phyloP scores from a whole-genome alignment of 2,113 vertebrate species.

The Apteryx mantelli region DNA sequence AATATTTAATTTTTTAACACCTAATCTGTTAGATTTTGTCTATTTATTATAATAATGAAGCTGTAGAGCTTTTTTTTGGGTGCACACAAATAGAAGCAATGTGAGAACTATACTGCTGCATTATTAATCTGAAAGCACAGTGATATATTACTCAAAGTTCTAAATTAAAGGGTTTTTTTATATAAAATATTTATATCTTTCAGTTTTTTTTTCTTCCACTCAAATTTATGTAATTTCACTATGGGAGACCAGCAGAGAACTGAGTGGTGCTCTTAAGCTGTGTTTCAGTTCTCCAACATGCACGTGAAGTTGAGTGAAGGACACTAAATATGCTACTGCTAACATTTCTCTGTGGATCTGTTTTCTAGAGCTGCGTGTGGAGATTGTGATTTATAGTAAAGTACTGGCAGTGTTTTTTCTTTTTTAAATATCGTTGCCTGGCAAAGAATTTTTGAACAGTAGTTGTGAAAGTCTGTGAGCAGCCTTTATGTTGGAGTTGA shows the following conservation, averaged over 20 bases:
- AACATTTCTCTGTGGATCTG: not conserved
- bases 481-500: not conserved
- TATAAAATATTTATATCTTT: not conserved
- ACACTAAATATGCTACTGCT: not conserved
- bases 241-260: not conserved
- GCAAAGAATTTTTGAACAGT: not conserved
- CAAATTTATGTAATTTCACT: not conserved
- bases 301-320: not conserved
- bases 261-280: not conserved
- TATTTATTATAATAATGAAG: not conserved
- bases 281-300: not conserved
- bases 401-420: not conserved
- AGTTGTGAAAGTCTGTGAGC: not conserved
- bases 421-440: not conserved
- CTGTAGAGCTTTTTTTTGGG: not conserved
- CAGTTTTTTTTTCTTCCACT: not conserved
- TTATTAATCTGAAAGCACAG: slow-evolving; percentile 16
- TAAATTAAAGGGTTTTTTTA: not conserved
- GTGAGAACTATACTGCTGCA: not conserved
- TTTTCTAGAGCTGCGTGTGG: not conserved
- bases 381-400: not conserved
- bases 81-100: not conserved
- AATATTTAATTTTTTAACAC: not conserved
- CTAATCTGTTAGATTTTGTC: not conserved
- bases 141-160: not conserved